Percentiles rank a stretch among this genome's conserved stretches.
These are phyloP conservation scores for Cyrtorhinus lividipennis DNA, from an alignment of 1,140 invertebrate genomes.

Conservation along the genomic window DNA sequence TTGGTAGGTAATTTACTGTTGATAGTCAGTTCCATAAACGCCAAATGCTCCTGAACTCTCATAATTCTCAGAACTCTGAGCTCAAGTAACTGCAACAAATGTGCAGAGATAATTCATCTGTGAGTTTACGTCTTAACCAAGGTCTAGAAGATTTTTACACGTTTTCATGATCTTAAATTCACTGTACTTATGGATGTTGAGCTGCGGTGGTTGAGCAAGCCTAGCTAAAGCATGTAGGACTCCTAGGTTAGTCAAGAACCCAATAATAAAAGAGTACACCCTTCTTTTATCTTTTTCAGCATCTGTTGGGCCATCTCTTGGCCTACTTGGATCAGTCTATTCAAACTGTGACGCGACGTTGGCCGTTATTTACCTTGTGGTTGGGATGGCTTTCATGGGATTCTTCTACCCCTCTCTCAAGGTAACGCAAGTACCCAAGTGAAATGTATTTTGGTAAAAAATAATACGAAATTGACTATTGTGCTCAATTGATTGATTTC, in stretches of 20 bases:
- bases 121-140: too few species aligned
- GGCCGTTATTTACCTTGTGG: slow-evolving; percentile 46
- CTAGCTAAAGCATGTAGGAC: neutral
- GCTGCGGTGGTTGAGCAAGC: neutral
- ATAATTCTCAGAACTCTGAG: neutral
- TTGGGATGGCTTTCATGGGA: slow-evolving; percentile 47
- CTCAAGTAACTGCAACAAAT: too few species aligned
- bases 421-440: slow-evolving; percentile 44
- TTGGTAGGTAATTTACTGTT: slow-evolving; percentile 23
- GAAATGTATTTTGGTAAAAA: neutral
- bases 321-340: slow-evolving; percentile 62
- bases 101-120: too few species aligned
- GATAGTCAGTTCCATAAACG: neutral
- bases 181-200: neutral
- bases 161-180: too few species aligned
- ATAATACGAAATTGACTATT: neutral
- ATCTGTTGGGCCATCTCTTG: slow-evolving; percentile 53
- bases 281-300: too few species aligned
- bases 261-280: too few species aligned
- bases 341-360: slow-evolving; percentile 50
- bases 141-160: too few species aligned
- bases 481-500: neutral
- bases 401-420: slow-evolving; percentile 48
- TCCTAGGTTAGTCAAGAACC: neutral
- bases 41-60: neutral